Evolutionary conservation across 2,113 vertebrate species (phyloP).

Genomic region (Cochlearius cochlearius): DNA sequence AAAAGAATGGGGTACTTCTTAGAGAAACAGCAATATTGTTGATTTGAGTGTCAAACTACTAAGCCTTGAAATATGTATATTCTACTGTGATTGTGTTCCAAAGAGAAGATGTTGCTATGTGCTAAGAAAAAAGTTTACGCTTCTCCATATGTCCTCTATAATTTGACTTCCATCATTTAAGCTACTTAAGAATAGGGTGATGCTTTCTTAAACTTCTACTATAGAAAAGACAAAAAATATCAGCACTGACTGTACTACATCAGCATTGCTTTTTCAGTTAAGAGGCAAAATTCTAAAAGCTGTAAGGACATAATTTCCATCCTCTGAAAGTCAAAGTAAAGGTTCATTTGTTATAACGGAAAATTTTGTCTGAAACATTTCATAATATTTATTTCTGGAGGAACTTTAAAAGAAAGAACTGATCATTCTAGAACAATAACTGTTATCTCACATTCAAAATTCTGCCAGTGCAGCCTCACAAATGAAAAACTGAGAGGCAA

Average conservation of each 20-base stretch:
- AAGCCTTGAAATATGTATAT: not conserved
- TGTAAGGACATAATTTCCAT: not conserved
- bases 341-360: not conserved
- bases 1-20: not conserved
- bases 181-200: not conserved
- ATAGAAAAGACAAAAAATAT: not conserved
- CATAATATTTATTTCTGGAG: not conserved
- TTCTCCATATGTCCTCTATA: not conserved
- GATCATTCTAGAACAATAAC: not conserved
- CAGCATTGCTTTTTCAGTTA: not conserved
- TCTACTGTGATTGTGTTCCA: not conserved
- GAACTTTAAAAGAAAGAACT: not conserved
- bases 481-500: not conserved
- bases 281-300: not conserved
- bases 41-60: not conserved
- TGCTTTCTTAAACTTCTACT: not conserved
- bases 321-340: not conserved
- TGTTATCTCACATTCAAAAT: not conserved
- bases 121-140: not conserved
- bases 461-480: not conserved
- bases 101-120: not conserved
- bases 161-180: not conserved
- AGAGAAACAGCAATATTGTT: not conserved
- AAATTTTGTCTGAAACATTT: not conserved
- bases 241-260: not conserved